Evolutionary conservation across 1,140 invertebrate genomes (phyloP).

Genomic region (Cotesia chilonis): DNA sequence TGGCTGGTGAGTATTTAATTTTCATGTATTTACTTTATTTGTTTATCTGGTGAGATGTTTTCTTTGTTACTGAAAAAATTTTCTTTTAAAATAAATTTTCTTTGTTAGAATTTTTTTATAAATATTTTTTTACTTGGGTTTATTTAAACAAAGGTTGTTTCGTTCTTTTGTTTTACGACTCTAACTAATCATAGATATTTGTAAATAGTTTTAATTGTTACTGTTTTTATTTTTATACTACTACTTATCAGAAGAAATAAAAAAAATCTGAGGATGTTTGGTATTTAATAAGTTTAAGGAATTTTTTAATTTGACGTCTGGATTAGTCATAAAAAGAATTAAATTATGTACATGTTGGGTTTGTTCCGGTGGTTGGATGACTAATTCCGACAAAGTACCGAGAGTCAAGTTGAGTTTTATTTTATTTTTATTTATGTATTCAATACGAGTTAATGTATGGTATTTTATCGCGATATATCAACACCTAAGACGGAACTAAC

Average conservation of each 20-base stretch:
- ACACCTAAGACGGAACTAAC: too few relatives aligned
- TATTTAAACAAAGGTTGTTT: background rate
- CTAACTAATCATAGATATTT: too few relatives aligned
- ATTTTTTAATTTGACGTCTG: slow-evolving; percentile 6
- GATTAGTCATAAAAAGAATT: slow-evolving; percentile 30
- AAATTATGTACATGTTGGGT: slow-evolving; percentile 1
- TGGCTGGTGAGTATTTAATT: slow-evolving; percentile 52
- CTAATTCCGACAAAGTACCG: slow-evolving; percentile 6
- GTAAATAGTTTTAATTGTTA: too few relatives aligned
- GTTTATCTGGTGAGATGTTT: background rate
- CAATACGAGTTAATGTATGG: too few relatives aligned
- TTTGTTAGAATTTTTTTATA: background rate
- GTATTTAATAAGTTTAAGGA: background rate
- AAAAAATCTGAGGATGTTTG: too few relatives aligned
- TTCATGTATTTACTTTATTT: slow-evolving; percentile 10
- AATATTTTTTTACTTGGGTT: background rate
- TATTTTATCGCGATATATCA: too few relatives aligned
- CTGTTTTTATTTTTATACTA: too few relatives aligned
- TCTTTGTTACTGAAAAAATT: slow-evolving; percentile 18
- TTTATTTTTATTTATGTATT: too few relatives aligned
- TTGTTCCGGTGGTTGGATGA: slow-evolving; percentile 27
- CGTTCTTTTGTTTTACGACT: too few relatives aligned
- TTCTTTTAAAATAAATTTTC: background rate
- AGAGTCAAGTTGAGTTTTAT: too few relatives aligned
- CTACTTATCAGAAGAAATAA: too few relatives aligned